phyloP scores from a whole-genome alignment of 2,113 vertebrate genomes.

The Peromyscus maniculatus region DNA sequence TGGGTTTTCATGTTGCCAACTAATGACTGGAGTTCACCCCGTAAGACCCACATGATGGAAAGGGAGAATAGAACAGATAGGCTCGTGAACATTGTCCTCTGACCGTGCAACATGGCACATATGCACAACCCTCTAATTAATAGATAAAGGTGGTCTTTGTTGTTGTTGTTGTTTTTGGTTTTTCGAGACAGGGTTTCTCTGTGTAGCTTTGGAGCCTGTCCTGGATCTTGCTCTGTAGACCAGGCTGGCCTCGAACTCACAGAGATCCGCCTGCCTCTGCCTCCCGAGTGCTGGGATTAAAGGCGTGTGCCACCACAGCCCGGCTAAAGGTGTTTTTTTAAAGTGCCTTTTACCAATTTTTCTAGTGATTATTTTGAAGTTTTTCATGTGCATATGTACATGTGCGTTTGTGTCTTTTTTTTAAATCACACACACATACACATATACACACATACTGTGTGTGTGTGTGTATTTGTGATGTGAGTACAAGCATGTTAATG shows the following conservation, averaged over 20 bases:
- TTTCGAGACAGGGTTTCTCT: no score
- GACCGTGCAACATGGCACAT: not conserved
- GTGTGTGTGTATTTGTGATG: not conserved
- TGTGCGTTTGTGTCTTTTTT: not conserved
- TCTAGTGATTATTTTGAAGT: not conserved
- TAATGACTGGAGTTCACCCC: not conserved
- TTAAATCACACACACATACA: no score
- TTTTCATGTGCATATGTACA: not conserved
- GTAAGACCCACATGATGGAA: not conserved
- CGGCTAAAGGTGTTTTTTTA: not conserved
- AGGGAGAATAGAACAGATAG: not conserved
- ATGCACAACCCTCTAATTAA: not conserved
- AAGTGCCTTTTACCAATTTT: not conserved
- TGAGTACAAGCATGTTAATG: not conserved
- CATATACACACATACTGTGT: no score
- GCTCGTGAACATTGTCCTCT: not conserved
- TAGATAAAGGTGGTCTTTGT: not conserved
- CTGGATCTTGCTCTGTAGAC: no score
- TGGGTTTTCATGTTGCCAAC: not conserved
- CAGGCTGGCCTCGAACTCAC: no score
- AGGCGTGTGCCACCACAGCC: no score
- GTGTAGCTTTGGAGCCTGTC: no score
- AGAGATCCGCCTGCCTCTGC: no score
- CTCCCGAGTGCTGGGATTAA: no score
- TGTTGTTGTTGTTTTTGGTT: no score